Conservation (phyloP, 64 coral and sea anemone species). For the Actinia equina region DNA sequence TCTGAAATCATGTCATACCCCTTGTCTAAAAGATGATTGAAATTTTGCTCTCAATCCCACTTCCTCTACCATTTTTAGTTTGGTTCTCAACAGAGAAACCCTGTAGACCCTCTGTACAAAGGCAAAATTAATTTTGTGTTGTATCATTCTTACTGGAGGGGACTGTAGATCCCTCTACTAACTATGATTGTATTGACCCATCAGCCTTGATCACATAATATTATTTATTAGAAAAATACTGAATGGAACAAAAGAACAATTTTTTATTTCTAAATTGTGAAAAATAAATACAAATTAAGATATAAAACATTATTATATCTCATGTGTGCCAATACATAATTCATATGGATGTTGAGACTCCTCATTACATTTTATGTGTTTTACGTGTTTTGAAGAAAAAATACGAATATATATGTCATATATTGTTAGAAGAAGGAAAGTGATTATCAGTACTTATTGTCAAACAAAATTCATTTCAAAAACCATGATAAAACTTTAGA, state of each 20-base stretch:
- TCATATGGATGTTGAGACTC: background rate
- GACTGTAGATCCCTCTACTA: too few species aligned
- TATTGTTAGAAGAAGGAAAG: background rate
- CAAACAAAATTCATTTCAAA: constrained; percentile 4
- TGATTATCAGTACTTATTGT: background rate
- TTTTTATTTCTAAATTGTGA: constrained; percentile 1
- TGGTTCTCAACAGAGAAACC: too few species aligned
- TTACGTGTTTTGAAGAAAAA: background rate
- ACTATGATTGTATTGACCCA: too few species aligned
- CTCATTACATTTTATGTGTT: background rate
- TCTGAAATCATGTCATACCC: too few species aligned
- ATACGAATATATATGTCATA: background rate
- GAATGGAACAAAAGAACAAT: background rate
- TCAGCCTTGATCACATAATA: too few species aligned
- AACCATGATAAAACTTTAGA: background rate
- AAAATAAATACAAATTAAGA: constrained; percentile 4
- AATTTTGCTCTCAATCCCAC: too few species aligned
- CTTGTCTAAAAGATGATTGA: too few species aligned
- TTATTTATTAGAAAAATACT: background rate
- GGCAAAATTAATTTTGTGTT: too few species aligned
- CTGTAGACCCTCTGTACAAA: too few species aligned
- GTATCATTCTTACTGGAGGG: too few species aligned
- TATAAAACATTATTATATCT: background rate
- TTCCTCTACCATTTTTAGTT: too few species aligned
- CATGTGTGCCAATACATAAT: background rate